phyloP scores from a whole-genome alignment of 2,888 invertebrate species.

The Molorchus minor region DNA sequence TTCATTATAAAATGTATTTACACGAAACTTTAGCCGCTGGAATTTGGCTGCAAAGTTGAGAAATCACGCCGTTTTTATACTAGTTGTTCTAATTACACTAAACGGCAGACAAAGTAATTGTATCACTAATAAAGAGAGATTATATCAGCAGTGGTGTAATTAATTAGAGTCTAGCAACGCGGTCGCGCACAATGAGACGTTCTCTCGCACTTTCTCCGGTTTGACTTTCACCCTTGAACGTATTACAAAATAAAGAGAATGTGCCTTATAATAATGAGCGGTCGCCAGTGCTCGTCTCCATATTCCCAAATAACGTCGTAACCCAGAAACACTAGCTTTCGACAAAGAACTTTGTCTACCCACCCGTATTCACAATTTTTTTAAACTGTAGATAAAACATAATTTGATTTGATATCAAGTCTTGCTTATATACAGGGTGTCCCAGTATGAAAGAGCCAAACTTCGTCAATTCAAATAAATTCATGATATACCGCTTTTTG shows the following conservation, averaged over 20 bases:
- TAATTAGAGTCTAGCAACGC: conserved; percentile 25
- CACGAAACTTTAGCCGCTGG: neutral
- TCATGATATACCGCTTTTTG: no score
- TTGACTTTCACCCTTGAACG: conserved; percentile 57
- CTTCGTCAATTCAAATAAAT: no score
- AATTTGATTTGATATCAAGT: no score
- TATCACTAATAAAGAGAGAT: conserved; percentile 24
- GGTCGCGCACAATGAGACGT: conserved; percentile 26
- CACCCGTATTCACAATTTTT: no score
- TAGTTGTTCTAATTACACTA: conserved; percentile 4
- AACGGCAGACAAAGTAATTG: conserved; percentile 21
- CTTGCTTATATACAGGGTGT: no score
- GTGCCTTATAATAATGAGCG: conserved; percentile 21
- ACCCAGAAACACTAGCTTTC: no score
- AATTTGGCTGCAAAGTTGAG: neutral
- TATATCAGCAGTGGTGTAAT: conserved; percentile 29
- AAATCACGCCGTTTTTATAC: neutral
- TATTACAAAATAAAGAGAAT: conserved; percentile 53
- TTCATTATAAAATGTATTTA: conserved; percentile 11
- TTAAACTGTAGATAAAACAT: no score
- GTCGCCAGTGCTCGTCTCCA: neutral
- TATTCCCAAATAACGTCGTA: neutral
- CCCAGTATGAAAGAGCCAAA: no score
- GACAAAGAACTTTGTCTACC: no score
- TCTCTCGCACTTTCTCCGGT: conserved; percentile 48